Evolutionary conservation across 2,113 vertebrate species (phyloP).

Genomic region (Anguilla rostrata): DNA sequence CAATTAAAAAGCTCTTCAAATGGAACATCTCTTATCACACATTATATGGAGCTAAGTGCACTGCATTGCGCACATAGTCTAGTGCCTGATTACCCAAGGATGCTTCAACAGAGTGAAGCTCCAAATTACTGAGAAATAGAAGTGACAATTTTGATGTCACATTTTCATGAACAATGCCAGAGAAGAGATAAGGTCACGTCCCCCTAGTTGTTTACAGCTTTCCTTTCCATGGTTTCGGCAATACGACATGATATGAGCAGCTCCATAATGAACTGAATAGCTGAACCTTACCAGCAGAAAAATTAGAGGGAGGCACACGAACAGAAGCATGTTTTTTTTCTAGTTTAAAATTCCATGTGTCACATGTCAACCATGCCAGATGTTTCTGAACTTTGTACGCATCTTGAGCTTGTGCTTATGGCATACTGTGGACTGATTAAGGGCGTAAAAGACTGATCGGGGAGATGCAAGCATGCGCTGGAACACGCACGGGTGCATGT

Average conservation of each 20-base stretch:
- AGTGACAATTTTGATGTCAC: neutral
- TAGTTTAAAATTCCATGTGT: neutral
- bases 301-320: neutral
- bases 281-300: neutral
- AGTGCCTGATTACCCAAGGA: neutral
- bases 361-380: neutral
- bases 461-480: slow-evolving; percentile 1
- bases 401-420: neutral
- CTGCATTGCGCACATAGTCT: neutral
- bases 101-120: neutral
- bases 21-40: neutral
- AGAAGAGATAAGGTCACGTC: neutral
- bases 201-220: neutral
- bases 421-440: neutral
- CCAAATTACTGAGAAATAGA: neutral
- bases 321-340: neutral
- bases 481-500: neutral
- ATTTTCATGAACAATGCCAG: neutral
- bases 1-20: neutral
- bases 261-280: neutral
- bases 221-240: neutral
- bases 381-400: neutral
- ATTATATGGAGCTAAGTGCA: neutral
- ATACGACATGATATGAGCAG: neutral
- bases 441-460: neutral